Conservation (phyloP, 2,113 vertebrate genomes). For the Muntiacus reevesi region DNA sequence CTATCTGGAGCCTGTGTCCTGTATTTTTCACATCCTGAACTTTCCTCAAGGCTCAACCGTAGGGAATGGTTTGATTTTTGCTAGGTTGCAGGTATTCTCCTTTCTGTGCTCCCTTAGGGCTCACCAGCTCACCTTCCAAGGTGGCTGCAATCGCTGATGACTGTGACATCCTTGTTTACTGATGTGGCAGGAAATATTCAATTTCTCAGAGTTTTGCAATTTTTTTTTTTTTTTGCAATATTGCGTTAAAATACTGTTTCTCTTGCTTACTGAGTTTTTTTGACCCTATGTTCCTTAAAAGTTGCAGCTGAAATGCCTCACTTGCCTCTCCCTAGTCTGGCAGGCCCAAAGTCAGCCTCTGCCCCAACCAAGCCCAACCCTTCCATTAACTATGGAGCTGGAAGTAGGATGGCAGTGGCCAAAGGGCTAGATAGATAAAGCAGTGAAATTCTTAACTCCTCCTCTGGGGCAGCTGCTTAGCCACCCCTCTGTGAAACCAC, state of each 20-base stretch:
- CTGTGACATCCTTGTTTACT: not conserved
- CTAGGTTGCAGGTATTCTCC: not conserved
- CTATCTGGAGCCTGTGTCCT: not conserved
- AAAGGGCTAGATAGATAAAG: not conserved
- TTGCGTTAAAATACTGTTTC: not conserved
- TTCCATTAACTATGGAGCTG: not conserved
- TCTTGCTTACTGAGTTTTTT: not conserved
- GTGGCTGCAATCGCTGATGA: not conserved
- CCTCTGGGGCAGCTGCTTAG: not conserved
- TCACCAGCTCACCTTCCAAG: not conserved
- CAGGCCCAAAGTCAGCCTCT: not conserved
- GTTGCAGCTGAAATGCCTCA: not conserved
- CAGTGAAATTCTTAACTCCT: not conserved
- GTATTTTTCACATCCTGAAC: not conserved
- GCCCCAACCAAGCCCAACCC: not conserved
- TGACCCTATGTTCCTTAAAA: not conserved
- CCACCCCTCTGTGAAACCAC: not conserved
- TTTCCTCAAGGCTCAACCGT: not conserved
- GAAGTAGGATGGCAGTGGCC: not conserved
- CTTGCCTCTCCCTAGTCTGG: not conserved
- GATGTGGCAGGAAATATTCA: not conserved
- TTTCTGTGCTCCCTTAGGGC: not conserved
- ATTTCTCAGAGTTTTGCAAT: not conserved
- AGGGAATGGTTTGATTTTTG: not conserved
- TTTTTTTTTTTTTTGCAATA: too few relatives aligned